Conservation (phyloP, 2,797 vertebrate genomes). For the Okamejei kenojei region DNA sequence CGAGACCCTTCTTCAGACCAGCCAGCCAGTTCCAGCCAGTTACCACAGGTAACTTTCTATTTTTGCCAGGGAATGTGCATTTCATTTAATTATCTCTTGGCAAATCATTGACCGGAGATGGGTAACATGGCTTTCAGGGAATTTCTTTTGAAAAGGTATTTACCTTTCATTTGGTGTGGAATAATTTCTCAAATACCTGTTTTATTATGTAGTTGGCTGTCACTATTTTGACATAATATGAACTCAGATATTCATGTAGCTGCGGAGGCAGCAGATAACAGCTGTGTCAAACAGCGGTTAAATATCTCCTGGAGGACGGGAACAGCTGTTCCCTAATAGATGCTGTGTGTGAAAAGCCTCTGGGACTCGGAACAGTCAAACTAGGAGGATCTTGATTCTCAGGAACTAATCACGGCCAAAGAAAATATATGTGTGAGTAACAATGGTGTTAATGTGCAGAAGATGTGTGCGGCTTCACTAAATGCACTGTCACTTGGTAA, state of each 20-base stretch:
- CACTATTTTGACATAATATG: conserved; percentile 33
- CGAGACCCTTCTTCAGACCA: no score
- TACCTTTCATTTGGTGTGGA: background rate
- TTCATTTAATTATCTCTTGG: background rate
- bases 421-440: conserved; percentile 17
- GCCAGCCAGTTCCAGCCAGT: no score
- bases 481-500: background rate
- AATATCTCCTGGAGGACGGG: conserved; percentile 51
- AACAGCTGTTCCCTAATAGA: conserved; percentile 63
- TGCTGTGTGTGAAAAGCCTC: conserved; percentile 5
- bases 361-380: conserved; percentile 28
- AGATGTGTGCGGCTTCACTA: background rate
- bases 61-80: background rate
- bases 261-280: conserved; percentile 42
- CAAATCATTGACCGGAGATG: background rate
- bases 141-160: background rate
- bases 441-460: background rate
- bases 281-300: conserved; percentile 55
- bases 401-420: conserved; percentile 13
- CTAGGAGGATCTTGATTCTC: conserved; percentile 25
- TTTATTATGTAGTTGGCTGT: conserved; percentile 31
- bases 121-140: background rate
- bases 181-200: background rate
- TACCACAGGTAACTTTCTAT: background rate
- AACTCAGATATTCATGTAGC: conserved; percentile 25